Evolutionary conservation across 2,888 invertebrate genomes (phyloP).

Genomic region (Blastobasis adustella): DNA sequence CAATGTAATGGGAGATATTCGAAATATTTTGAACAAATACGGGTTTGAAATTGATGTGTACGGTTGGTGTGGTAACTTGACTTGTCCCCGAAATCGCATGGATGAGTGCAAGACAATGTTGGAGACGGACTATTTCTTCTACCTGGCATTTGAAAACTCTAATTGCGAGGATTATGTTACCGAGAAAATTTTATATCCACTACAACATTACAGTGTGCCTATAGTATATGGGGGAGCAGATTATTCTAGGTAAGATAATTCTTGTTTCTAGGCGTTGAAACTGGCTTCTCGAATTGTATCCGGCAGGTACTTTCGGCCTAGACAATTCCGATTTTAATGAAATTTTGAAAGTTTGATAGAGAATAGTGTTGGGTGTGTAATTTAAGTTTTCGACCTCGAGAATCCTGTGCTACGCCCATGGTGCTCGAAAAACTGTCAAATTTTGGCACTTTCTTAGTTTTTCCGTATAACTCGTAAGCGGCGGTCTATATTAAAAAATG

Average conservation of each 20-base stretch:
- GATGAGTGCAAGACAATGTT: slow-evolving; percentile 41
- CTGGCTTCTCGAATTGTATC: no score
- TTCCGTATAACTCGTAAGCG: no score
- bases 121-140: slow-evolving; percentile 50
- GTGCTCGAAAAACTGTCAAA: no score
- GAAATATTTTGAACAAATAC: slow-evolving; percentile 27
- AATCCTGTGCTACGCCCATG: no score
- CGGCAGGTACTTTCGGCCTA: no score
- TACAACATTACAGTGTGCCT: slow-evolving; percentile 77
- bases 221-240: slow-evolving; percentile 81
- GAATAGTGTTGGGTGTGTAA: no score
- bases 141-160: slow-evolving; percentile 54
- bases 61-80: slow-evolving; percentile 43
- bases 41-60: slow-evolving; percentile 42
- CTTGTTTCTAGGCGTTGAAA: no score
- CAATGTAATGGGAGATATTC: slow-evolving; percentile 22
- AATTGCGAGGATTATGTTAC: slow-evolving; percentile 52
- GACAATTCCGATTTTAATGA: no score
- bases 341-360: no score
- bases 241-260: slow-evolving; percentile 58
- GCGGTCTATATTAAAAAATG: no score
- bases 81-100: slow-evolving; percentile 37
- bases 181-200: slow-evolving; percentile 47
- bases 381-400: no score
- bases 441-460: no score